phyloP scores from a whole-genome alignment of 2,797 vertebrate genomes.

The Schizothorax lantsangensis region DNA sequence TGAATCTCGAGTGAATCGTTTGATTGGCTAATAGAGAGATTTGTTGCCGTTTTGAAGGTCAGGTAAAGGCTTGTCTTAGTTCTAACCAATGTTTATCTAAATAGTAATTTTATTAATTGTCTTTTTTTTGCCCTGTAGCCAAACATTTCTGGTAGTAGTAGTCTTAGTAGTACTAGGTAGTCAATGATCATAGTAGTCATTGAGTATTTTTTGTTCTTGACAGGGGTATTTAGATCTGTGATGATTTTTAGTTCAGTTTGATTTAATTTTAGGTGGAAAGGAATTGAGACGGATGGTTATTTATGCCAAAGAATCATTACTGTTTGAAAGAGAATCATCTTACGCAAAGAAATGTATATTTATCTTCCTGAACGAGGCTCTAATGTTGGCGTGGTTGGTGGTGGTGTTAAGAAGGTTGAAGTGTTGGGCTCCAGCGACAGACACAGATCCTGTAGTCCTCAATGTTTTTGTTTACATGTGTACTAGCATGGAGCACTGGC shows the following conservation, averaged over 20 bases:
- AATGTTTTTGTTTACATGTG: conserved; percentile 78
- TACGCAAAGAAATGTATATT: conserved; percentile 8
- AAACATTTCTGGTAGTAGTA: not conserved
- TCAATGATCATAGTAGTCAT: not conserved
- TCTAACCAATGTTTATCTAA: conserved; percentile 17
- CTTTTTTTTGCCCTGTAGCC: not conserved
- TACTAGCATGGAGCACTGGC: conserved; percentile 64
- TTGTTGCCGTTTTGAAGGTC: not conserved
- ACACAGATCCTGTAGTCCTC: conserved; percentile 53
- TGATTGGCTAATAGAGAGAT: conserved; percentile 16
- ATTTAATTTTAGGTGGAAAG: conserved; percentile 38
- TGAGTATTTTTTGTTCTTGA: conserved; percentile 2
- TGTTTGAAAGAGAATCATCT: conserved; percentile 66
- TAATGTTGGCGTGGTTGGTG: conserved; percentile 34
- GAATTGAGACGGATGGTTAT: conserved; percentile 59
- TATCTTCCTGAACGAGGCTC: conserved; percentile 28
- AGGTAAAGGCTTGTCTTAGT: conserved; percentile 20
- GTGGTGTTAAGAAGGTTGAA: conserved; percentile 54
- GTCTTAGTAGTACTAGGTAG: too few relatives aligned
- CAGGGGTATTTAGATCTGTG: conserved; percentile 28
- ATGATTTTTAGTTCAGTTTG: conserved; percentile 32
- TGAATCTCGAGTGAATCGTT: not conserved
- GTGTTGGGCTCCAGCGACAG: conserved; percentile 19
- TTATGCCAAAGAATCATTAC: conserved; percentile 81
- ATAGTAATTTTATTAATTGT: conserved; percentile 16